Evolutionary conservation across 1,140 invertebrate genomes (phyloP).

Genomic region (Caenorhabditis brenneri): DNA sequence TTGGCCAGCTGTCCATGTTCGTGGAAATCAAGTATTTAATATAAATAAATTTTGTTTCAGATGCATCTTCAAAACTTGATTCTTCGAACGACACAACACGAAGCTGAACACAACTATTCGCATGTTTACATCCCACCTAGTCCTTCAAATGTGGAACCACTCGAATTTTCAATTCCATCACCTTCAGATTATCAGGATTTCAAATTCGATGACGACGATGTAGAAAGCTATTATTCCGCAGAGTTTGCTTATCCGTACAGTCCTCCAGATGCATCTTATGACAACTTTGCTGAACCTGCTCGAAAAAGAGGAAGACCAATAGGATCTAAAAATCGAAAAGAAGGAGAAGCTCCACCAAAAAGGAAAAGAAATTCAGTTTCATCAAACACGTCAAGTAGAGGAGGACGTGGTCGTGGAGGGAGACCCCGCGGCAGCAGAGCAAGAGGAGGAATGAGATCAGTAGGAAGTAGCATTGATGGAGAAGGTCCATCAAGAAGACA

Average conservation of each 20-base stretch:
- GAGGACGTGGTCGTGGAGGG: background rate
- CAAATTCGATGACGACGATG: background rate
- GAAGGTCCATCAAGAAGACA: background rate
- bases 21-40: background rate
- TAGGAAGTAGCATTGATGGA: background rate
- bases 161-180: too few relatives aligned
- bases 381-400: background rate
- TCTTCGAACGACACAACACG: too few relatives aligned
- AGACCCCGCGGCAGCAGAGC: background rate
- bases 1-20: background rate
- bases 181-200: too few relatives aligned
- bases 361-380: background rate
- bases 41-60: background rate
- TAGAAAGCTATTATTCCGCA: background rate
- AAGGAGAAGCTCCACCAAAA: background rate
- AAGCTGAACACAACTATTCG: too few relatives aligned
- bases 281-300: background rate
- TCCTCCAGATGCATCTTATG: background rate
- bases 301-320: background rate
- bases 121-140: too few relatives aligned
- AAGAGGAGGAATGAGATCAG: background rate
- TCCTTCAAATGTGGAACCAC: too few relatives aligned
- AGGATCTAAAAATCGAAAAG: constrained; percentile 1
- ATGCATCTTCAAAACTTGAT: background rate
- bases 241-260: background rate